phyloP scores from a whole-genome alignment of 2,888 invertebrate species.

The Lapara coniferarum region DNA sequence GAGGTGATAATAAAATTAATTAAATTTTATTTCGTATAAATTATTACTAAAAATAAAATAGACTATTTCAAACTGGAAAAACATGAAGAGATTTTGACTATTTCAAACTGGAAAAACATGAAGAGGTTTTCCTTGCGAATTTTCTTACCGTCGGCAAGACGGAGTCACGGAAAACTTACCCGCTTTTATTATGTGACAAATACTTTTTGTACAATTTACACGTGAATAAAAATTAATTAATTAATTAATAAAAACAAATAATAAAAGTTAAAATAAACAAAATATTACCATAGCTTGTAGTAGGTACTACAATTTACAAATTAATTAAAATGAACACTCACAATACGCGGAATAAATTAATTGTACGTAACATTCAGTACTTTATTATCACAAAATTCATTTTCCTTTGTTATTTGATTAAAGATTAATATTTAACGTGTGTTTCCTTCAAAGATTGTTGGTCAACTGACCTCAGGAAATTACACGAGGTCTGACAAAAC shows the following conservation, averaged over 20 bases:
- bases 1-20: no score
- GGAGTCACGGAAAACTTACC: background rate
- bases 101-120: no score
- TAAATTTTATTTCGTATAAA: no score
- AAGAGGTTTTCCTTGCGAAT: conserved; percentile 2
- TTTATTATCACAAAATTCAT: background rate
- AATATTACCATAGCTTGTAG: background rate
- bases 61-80: no score
- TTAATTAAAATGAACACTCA: background rate
- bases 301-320: background rate
- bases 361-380: background rate
- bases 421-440: conserved; percentile 50
- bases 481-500: conserved; percentile 66
- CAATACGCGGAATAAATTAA: background rate
- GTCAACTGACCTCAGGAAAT: conserved; percentile 75
- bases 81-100: background rate
- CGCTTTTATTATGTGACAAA: background rate
- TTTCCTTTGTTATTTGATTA: background rate
- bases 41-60: no score
- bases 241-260: background rate
- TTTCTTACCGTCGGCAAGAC: conserved; percentile 46
- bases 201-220: background rate
- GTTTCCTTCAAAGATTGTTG: conserved; percentile 61
- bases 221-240: background rate
- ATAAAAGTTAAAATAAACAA: background rate